Evolutionary conservation across 2,113 vertebrate genomes (phyloP).

Genomic region (Neogale vison): DNA sequence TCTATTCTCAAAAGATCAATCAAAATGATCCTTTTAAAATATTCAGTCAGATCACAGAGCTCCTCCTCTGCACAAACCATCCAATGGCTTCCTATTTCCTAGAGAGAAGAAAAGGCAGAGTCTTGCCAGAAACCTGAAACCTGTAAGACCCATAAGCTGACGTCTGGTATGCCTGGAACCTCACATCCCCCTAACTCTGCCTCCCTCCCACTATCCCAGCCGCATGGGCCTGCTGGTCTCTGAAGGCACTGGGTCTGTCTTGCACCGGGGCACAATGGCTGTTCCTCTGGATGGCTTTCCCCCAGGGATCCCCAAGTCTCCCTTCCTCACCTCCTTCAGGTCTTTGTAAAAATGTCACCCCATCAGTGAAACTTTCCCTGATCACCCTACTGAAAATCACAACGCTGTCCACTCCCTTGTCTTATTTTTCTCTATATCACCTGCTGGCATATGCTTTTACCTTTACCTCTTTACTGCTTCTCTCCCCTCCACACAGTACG

Average conservation of each 20-base stretch:
- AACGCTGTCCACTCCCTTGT: not conserved
- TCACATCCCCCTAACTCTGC: not conserved
- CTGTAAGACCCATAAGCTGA: not conserved
- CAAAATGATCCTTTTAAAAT: not conserved
- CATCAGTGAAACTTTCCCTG: not conserved
- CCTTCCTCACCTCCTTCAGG: not conserved
- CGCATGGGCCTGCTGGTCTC: not conserved
- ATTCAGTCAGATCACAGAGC: not conserved
- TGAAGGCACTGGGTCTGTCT: not conserved
- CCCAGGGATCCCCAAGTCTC: not conserved
- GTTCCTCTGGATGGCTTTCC: not conserved
- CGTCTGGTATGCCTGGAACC: not conserved
- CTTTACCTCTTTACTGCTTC: not conserved
- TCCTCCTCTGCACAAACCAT: not conserved
- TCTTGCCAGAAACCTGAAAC: not conserved
- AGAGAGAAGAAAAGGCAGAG: not conserved
- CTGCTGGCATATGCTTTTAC: not conserved
- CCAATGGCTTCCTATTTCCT: not conserved
- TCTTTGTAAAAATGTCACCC: not conserved
- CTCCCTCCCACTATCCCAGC: not conserved
- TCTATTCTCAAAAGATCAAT: not conserved
- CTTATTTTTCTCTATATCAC: not conserved
- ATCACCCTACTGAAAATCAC: not conserved
- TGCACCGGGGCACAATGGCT: not conserved
- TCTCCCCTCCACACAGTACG: not conserved